phyloP scores from a whole-genome alignment of 2,797 vertebrate genomes.

The Dromococcyx pavoninus region DNA sequence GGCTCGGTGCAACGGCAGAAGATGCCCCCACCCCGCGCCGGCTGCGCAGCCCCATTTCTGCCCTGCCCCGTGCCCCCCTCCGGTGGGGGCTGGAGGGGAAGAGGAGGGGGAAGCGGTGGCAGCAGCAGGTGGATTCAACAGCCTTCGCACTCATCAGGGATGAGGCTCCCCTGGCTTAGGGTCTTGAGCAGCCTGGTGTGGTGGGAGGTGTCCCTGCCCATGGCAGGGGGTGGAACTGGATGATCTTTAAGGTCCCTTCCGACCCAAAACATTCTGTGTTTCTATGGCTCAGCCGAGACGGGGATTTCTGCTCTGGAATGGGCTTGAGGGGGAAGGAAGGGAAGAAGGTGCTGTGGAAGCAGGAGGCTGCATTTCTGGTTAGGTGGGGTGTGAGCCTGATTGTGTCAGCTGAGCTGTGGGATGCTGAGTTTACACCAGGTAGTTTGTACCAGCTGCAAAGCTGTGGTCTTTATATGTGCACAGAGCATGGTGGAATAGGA shows the following conservation, averaged over 20 bases:
- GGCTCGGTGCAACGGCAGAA: background rate
- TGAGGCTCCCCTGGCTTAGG: background rate
- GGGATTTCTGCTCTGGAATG: background rate
- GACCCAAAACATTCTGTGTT: too few species aligned
- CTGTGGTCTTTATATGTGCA: fast-evolving
- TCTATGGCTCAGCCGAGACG: background rate
- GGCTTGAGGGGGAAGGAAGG: too few species aligned
- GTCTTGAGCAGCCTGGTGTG: too few species aligned
- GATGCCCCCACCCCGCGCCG: too few species aligned
- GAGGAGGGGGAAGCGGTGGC: fast-evolving
- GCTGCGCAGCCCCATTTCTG: background rate
- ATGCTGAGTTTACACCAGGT: fast-evolving
- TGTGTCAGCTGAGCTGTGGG: fast-evolving
- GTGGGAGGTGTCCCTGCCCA: too few species aligned
- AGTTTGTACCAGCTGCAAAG: fast-evolving
- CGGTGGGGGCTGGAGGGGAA: background rate
- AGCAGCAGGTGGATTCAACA: fast-evolving
- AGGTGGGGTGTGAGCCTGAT: fast-evolving
- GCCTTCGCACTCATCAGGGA: fast-evolving
- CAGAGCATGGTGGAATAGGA: background rate
- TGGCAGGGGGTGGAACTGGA: too few species aligned
- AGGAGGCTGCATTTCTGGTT: too few species aligned
- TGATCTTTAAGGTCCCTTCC: too few species aligned
- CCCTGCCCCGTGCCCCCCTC: background rate
- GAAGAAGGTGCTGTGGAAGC: background rate